Percentiles rank a stretch among this genome's conserved stretches.
Conservation (phyloP, 1,140 invertebrate species). For the Drosophila orosa region DNA sequence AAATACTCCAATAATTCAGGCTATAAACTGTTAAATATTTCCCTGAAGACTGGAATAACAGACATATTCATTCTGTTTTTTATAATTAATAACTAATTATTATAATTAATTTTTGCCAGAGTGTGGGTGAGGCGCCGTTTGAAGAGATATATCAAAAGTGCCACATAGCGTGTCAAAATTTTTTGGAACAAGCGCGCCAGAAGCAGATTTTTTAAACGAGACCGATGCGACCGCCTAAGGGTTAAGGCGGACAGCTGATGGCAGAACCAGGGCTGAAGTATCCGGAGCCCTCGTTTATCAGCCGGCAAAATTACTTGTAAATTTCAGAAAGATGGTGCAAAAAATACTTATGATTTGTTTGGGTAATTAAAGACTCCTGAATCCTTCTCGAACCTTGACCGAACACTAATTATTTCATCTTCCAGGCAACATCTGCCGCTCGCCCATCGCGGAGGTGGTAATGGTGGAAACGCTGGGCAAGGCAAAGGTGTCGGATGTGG, state of each 20-base stretch:
- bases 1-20: not conserved
- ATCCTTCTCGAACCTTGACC: not conserved
- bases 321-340: constrained; percentile 53
- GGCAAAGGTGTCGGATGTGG: constrained; percentile 86
- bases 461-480: constrained; percentile 90
- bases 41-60: not conserved
- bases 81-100: not conserved
- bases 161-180: constrained; percentile 87
- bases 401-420: constrained; percentile 4
- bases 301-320: constrained; percentile 20
- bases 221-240: not conserved
- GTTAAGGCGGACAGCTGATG: constrained; percentile 40
- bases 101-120: constrained; percentile 82
- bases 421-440: constrained; percentile 96
- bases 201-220: constrained; percentile 47
- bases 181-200: constrained; percentile 85
- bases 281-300: not conserved
- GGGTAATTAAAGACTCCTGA: constrained; percentile 72
- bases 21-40: not conserved
- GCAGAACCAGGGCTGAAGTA: constrained; percentile 5
- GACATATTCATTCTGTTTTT: not conserved
- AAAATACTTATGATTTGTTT: constrained; percentile 86
- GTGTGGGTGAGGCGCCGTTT: constrained; percentile 87
- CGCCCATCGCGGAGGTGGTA: constrained; percentile 96
- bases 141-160: constrained; percentile 90